phyloP scores from a whole-genome alignment of 2,888 invertebrate species.

The Margaritifera margaritifera region DNA sequence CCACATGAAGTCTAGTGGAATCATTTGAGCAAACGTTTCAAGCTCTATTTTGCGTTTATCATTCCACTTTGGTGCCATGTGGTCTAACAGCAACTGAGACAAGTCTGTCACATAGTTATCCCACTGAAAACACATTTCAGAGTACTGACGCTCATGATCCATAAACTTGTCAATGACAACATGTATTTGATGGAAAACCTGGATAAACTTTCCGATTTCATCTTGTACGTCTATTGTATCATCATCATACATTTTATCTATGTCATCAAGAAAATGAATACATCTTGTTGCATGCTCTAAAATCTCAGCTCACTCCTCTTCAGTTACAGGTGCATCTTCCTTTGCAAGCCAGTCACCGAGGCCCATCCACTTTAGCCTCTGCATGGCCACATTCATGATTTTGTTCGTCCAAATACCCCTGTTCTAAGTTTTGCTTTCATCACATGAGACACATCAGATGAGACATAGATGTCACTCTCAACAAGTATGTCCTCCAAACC shows the following conservation, averaged over 20 bases:
- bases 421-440: conserved; percentile 19
- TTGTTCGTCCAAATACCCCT: conserved; percentile 15
- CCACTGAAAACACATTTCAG: conserved; percentile 4
- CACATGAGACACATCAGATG: conserved; percentile 9
- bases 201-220: not conserved
- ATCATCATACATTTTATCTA: not conserved
- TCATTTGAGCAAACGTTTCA: conserved; percentile 17
- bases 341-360: conserved; percentile 5
- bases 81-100: conserved; percentile 6
- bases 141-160: not conserved
- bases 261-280: not conserved
- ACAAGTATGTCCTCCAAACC: conserved; percentile 1
- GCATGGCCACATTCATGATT: conserved; percentile 11
- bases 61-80: conserved; percentile 10
- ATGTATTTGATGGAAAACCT: not conserved
- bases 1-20: conserved; percentile 4
- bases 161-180: not conserved
- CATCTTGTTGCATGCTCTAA: not conserved
- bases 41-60: conserved; percentile 8
- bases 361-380: conserved; percentile 3
- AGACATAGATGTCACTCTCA: conserved; percentile 12
- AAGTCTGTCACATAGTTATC: conserved; percentile 8
- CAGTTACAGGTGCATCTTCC: not conserved
- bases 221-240: not conserved
- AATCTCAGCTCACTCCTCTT: not conserved